Evolutionary conservation across 2,113 vertebrate genomes (phyloP), one percentile per base, ranked within the genome.

Genomic region (Myiagra hebetior): DNA sequence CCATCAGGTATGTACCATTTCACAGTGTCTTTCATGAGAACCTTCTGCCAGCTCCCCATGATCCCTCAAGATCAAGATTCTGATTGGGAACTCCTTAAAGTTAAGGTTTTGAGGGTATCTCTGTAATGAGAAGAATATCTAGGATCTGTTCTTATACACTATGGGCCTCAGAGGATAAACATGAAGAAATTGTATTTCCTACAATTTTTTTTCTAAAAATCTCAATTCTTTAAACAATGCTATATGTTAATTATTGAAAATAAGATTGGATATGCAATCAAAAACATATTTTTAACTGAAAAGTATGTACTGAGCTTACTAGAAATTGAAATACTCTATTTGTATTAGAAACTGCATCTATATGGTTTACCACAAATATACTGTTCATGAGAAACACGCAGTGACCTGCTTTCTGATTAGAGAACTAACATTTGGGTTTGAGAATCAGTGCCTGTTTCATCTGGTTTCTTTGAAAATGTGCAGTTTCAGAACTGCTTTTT

Each of bases 401-500:
- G 67, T 59, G 78, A 96, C 69, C 76, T 67, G 44, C 44, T 65
- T 90, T 78, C 83, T 84, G 60, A 60, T 75, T 67, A 88, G 76
- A 86, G 64, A 95, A 37, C 52, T 46, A 35, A 24, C 26, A 52
- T 39, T 80, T 70, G n/a, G 37, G 13, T 84, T 88, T 74, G 67
- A 86, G 47, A 88, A 67, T 50, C 35, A 23, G 69, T 91, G 63
- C 31, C 57, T 79, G 67, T 89, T 76, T 87, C 28, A 60, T 73
- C 79, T 67, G n/a, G 14, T 77, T 77, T 81, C 82, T 88, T 81
- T 74, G 62, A 88, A 91, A 83, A 74, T 28, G 52, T 46, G 39
- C 35, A 35, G 56, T 90, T 96, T 93, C 72, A 63, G 55, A 91
- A 85, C 47, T 86, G 60, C 79, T 88, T 96, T 91, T 70, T 83